A percentile compares a stretch with the other conserved stretches of the same genome.
phyloP scores from a whole-genome alignment of 1,140 invertebrate genomes.

The Rhyzopertha dominica region DNA sequence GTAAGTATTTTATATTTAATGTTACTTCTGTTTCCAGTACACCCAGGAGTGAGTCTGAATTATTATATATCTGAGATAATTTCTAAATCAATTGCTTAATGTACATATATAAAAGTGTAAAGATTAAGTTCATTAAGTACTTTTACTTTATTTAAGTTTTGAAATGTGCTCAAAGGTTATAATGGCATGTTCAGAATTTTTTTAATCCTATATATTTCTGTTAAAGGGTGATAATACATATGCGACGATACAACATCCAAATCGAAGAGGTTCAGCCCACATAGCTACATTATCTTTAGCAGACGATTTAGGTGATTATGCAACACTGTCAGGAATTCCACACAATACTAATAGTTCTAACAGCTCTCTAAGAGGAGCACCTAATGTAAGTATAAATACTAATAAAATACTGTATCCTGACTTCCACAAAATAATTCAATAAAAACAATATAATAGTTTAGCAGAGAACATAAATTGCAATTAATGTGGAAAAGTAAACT shows the following conservation, averaged over 20 bases:
- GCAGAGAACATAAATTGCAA: slow-evolving; percentile 24
- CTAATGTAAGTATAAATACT: slow-evolving; percentile 35
- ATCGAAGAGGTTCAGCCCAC: slow-evolving; percentile 47
- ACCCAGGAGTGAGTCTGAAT: no score
- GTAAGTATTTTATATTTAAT: slow-evolving; percentile 33
- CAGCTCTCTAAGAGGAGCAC: slow-evolving; percentile 42
- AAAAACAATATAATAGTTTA: no score
- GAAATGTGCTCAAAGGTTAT: no score
- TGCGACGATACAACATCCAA: slow-evolving; percentile 76
- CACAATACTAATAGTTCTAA: slow-evolving; percentile 36
- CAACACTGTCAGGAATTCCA: slow-evolving; percentile 57
- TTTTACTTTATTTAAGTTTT: no score
- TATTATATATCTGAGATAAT: no score
- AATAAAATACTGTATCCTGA: no score
- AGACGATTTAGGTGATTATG: slow-evolving; percentile 64
- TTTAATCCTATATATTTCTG: slow-evolving; percentile 7
- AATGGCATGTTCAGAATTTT: no score
- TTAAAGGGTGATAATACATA: slow-evolving; percentile 70
- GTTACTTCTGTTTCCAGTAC: slow-evolving; percentile 2
- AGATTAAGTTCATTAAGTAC: no score
- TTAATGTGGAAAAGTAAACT: slow-evolving; percentile 38
- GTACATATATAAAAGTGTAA: no score
- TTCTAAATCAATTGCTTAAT: no score
- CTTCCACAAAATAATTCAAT: no score
- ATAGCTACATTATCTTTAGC: slow-evolving; percentile 38